These are phyloP conservation scores for Periophthalmodon schlosseri DNA, from an alignment of 2,113 vertebrate genomes.

Conservation along the genomic window DNA sequence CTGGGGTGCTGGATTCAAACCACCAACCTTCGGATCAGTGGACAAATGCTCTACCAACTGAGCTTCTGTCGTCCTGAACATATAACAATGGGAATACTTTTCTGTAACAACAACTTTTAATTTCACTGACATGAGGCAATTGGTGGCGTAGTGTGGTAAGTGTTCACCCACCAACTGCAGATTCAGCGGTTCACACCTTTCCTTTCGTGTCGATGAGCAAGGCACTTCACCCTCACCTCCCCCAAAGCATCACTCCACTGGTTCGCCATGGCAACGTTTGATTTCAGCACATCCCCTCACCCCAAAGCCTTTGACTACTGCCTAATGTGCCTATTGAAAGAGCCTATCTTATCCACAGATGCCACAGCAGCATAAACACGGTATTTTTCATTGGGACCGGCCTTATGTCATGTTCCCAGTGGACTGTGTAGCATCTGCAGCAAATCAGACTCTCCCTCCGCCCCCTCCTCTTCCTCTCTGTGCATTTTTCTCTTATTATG, in stretches of 20 bases:
- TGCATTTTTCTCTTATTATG: slow-evolving; percentile 42
- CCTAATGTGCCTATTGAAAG: neutral
- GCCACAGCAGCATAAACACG: slow-evolving; percentile 45
- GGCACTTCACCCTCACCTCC: neutral
- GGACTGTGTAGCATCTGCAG: slow-evolving; percentile 59
- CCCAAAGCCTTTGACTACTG: neutral
- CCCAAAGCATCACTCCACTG: neutral
- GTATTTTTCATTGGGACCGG: slow-evolving; percentile 42
- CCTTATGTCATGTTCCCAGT: slow-evolving; percentile 52
- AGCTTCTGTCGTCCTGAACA: too few species aligned
- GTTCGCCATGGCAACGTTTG: neutral
- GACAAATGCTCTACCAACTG: too few species aligned
- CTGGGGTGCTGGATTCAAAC: too few species aligned
- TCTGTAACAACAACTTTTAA: too few species aligned
- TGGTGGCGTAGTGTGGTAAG: too few species aligned
- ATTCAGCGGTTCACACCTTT: too few species aligned
- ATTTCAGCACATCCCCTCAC: neutral
- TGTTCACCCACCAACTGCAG: too few species aligned
- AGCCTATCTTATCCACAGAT: slow-evolving; percentile 29
- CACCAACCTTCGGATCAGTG: too few species aligned
- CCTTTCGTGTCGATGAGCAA: neutral
- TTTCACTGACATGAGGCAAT: too few species aligned
- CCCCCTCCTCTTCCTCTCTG: slow-evolving; percentile 11
- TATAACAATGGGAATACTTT: too few species aligned
- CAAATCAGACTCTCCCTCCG: slow-evolving; percentile 49